A percentile compares a stretch with the other conserved stretches of the same genome.
phyloP scores from a whole-genome alignment of 2,888 invertebrate species.

The Acleris cristana region DNA sequence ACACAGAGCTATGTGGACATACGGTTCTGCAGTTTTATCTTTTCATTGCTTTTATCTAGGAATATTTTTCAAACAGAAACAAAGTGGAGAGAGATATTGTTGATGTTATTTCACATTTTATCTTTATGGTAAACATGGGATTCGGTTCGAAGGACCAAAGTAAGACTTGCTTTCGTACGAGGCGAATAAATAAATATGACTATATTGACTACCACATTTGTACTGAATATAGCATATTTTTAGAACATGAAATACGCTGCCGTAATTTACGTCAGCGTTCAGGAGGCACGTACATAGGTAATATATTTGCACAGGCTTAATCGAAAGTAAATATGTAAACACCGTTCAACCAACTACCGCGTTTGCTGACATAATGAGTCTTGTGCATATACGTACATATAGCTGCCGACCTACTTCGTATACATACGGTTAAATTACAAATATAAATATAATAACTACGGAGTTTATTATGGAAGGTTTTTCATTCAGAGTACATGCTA shows the following conservation, averaged over 20 bases:
- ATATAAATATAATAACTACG: no score
- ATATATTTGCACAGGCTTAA: slow-evolving; percentile 35
- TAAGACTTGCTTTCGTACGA: background rate
- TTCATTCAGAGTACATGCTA: no score
- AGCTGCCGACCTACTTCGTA: slow-evolving; percentile 16
- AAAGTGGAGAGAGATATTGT: background rate
- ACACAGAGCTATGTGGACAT: slow-evolving; percentile 3
- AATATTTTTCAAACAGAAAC: slow-evolving; percentile 3
- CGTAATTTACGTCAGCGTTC: slow-evolving; percentile 1
- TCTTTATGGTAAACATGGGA: background rate
- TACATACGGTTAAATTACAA: background rate
- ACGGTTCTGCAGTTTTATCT: slow-evolving; percentile 8
- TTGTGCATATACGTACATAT: slow-evolving; percentile 12
- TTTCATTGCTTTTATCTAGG: background rate
- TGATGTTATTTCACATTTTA: background rate
- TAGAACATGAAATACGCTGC: background rate
- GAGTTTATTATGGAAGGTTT: no score
- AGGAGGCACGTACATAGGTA: slow-evolving; percentile 18
- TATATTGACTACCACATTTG: background rate
- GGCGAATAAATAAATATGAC: background rate
- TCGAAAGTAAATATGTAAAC: slow-evolving; percentile 35
- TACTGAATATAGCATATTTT: background rate
- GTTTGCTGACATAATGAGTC: slow-evolving; percentile 25
- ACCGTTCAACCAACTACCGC: slow-evolving; percentile 19
- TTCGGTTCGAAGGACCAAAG: slow-evolving; percentile 5